Evolutionary conservation across 2,113 vertebrate species (phyloP), one percentile per base, ranked within the genome.

Genomic region (Pimephales promelas): DNA sequence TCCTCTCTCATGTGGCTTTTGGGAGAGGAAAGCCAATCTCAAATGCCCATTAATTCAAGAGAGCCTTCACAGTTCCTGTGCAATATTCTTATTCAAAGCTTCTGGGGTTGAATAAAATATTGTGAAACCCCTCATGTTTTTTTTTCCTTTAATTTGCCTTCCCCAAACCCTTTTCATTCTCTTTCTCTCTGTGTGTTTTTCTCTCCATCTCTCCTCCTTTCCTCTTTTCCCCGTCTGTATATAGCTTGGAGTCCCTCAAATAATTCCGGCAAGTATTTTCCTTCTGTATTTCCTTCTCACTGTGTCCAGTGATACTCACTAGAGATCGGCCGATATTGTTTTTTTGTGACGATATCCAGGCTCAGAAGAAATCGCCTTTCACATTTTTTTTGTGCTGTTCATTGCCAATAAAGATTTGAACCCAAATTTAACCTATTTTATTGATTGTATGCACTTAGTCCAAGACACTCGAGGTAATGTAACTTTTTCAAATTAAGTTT

Each of bases 231-330:
- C 49, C 77, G 71, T 77, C 52, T 76, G 90, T 84, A 73, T 87
- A 82, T 92, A 95, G 94, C 96, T 93, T 93, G 91, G 91, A 91
- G 47, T 83, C 84, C 87, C 88, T 90, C 91, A 90, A 90, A 85
- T 18, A 84, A 89, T 90, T 81, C 91, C 81, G 91, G 93, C 92
- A 94, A 94, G 92, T 93, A 93, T 92, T 89, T 70, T 88, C 88
- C 86, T 87, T 81, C 68, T 90, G 80, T 90, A 16, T 94, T 73
- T 88, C 80, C 76, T 70, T 26, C 20, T 66, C 26, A 80, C 26
- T 20, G 45, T 49, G 13, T 52, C 71, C 73, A 75, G 26, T 73
- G 43, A 47, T 73, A 26, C 43, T 73, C 43, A 26, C 43, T 45
- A 73, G 70, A 73, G 70, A 73, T 73, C 70, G 13, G 72, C 72